Evolutionary conservation across 1,140 invertebrate species (phyloP), one percentile per base, ranked within the genome.

Genomic region (Mycetomoellerius zeteki): DNA sequence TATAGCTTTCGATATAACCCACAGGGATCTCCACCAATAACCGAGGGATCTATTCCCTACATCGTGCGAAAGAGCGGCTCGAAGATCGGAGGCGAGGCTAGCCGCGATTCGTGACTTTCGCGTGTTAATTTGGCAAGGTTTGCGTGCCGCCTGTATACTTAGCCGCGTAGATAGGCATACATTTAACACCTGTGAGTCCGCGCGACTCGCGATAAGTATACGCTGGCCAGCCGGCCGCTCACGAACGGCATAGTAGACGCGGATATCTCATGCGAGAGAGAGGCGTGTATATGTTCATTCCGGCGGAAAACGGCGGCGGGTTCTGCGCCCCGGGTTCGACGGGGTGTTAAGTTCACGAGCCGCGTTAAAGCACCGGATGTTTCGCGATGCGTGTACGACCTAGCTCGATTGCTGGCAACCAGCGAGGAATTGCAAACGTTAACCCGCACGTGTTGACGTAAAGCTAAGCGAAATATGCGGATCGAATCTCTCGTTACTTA

Each of bases 121-220:
- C 77, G 78, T 71, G 65, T 86, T 86, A 82, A 86, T 86, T 86
- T 86, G 85, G 77, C 77, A 82, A 64, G 65, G 54, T 37, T 86
- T 86, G 85, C 85, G 64, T 82, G 85, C 64, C 77, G 77, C 52
- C 77, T 71, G 54, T 71, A 81, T 82, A 86, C 43, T 81, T 82
- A 86, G 30, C 62, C 78, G 30, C 56, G 78, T 86, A 86, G 85
- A 86, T 86, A 86, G 77, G 64, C 78, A 81, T 86, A 67, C 78
- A 86, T 78, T 86, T 86, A 86, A 71, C 85, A 86, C 85, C 85
- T 86, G 85, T 62, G 85, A 86, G 77, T 43, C 65, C 85, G 65
- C 84, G 72, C 72, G 73, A 77, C 62, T 86, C 75, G 84, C 37
- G 50, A 82, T 86, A 86, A 86, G 85, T 86, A 86, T 86, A 86